Evolutionary conservation across 2,797 vertebrate species (phyloP).

Genomic region (Pteropus rufus): DNA sequence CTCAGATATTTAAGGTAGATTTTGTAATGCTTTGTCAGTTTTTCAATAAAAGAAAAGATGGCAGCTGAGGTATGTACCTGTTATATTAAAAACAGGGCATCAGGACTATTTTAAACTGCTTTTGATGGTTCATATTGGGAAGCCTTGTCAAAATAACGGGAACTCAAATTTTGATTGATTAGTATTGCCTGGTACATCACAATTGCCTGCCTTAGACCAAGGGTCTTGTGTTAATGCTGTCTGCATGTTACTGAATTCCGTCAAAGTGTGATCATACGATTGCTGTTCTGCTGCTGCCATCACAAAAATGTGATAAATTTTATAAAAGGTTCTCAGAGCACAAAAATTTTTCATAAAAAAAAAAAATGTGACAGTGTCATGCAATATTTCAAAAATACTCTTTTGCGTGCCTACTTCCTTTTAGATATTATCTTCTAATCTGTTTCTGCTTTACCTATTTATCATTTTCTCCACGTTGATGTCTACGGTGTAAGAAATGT

Average conservation of each 20-base stretch:
- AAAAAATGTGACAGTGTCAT: background rate
- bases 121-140: constrained; percentile 54
- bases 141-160: constrained; percentile 52
- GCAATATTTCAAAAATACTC: background rate
- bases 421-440: background rate
- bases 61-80: background rate
- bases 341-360: constrained; percentile 22
- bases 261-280: background rate
- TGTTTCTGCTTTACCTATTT: background rate
- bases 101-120: constrained; percentile 52
- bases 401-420: background rate
- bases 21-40: constrained; percentile 42
- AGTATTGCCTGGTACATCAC: background rate
- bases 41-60: constrained; percentile 55
- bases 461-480: background rate
- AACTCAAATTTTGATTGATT: constrained; percentile 52
- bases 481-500: background rate
- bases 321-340: background rate
- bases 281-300: background rate
- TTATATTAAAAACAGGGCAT: constrained; percentile 42
- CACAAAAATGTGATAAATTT: constrained; percentile 7
- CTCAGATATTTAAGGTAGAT: constrained; percentile 41
- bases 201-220: background rate
- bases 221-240: background rate
- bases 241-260: constrained; percentile 19